Percentiles rank a stretch among this genome's conserved stretches.
Conservation (phyloP, 2,113 vertebrate species). For the Alligator sinensis region DNA sequence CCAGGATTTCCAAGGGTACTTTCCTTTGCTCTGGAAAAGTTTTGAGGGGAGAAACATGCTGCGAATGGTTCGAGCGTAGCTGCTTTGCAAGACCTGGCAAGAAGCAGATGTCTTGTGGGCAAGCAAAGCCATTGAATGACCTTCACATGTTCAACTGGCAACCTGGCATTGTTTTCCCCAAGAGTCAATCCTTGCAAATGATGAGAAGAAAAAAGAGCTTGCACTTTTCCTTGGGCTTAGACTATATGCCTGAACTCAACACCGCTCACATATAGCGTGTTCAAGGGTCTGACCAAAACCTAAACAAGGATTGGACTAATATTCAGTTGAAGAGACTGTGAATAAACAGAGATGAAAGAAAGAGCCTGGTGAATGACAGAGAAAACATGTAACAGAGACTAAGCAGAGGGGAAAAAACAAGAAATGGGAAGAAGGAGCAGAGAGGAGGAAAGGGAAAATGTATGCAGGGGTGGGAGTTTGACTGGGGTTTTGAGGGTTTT, state of each 20-base stretch:
- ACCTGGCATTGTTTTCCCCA: neutral
- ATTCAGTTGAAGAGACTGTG: constrained; percentile 27
- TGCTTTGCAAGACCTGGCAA: constrained; percentile 17
- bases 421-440: constrained; percentile 56
- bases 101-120: neutral
- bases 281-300: constrained; percentile 33
- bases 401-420: constrained; percentile 13
- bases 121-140: neutral
- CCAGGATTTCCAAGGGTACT: neutral
- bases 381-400: constrained; percentile 32
- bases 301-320: neutral
- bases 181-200: neutral
- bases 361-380: constrained; percentile 41
- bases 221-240: neutral
- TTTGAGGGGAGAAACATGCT: neutral
- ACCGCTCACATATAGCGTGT: constrained; percentile 8
- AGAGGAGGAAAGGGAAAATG: constrained; percentile 48
- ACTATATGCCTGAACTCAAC: neutral
- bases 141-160: neutral
- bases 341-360: neutral
- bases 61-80: accelerated
- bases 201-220: constrained; percentile 10
- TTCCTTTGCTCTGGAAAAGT: neutral
- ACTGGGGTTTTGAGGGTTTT: too few relatives aligned
- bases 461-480: too few relatives aligned